Conservation (phyloP, 1,140 invertebrate genomes). For the Bombus confusus region DNA sequence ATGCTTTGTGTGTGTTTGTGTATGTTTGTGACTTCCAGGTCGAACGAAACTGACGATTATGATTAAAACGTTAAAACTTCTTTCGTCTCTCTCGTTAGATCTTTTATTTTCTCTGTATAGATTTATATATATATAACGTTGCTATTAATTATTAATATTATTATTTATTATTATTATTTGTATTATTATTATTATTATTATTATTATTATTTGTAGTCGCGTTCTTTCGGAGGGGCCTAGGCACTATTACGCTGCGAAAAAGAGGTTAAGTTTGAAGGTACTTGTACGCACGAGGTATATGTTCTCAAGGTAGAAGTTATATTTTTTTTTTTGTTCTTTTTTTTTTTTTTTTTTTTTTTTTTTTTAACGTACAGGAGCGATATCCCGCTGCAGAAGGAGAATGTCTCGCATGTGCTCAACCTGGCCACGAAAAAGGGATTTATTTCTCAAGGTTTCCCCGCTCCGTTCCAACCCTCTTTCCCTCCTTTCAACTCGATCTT, state of each 20-base stretch:
- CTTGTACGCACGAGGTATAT: slow-evolving; percentile 82
- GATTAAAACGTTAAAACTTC: slow-evolving; percentile 35
- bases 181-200: slow-evolving; percentile 35
- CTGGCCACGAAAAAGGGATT: slow-evolving; percentile 7
- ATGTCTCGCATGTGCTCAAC: slow-evolving; percentile 18
- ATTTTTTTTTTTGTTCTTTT: slow-evolving; percentile 4
- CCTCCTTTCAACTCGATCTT: background rate
- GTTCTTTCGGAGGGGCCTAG: slow-evolving; percentile 71
- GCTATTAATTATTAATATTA: slow-evolving; percentile 28
- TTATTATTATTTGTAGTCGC: slow-evolving; percentile 51
- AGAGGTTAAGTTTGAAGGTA: slow-evolving; percentile 80
- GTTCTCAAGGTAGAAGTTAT: slow-evolving; percentile 76
- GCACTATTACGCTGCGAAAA: slow-evolving; percentile 81
- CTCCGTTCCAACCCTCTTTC: slow-evolving; percentile 6
- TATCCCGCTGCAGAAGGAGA: slow-evolving; percentile 17
- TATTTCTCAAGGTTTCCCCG: background rate
- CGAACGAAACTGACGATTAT: background rate
- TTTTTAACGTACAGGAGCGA: slow-evolving; percentile 39
- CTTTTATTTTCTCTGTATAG: slow-evolving; percentile 38
- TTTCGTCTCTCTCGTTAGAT: background rate
- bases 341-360: too few species aligned
- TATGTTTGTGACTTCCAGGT: background rate
- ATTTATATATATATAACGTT: slow-evolving; percentile 63
- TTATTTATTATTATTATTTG: slow-evolving; percentile 13
- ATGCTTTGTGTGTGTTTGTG: background rate